phyloP scores from a whole-genome alignment of 2,113 vertebrate species.

The Scortum barcoo region DNA sequence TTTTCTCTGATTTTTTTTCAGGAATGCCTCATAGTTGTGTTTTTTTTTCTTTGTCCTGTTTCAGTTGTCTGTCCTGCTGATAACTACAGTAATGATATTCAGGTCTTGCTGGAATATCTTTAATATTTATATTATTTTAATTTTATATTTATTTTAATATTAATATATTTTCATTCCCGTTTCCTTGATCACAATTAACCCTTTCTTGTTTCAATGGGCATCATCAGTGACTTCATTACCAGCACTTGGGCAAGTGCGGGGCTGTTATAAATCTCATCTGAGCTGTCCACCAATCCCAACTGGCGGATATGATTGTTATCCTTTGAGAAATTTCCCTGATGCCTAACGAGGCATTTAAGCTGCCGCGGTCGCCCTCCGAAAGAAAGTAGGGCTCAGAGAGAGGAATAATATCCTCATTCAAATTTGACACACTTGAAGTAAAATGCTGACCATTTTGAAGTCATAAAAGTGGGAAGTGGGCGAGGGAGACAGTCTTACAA shows the following conservation, averaged over 20 bases:
- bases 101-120: slow-evolving; percentile 11
- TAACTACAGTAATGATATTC: not conserved
- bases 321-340: slow-evolving; percentile 70
- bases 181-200: slow-evolving; percentile 61
- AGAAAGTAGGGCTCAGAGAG: slow-evolving; percentile 69
- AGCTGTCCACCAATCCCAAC: slow-evolving; percentile 62
- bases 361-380: slow-evolving; percentile 57
- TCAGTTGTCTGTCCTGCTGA: not conserved
- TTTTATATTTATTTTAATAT: no score
- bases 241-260: slow-evolving; percentile 47
- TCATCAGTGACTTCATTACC: slow-evolving; percentile 68
- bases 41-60: not conserved
- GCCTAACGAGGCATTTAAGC: slow-evolving; percentile 80
- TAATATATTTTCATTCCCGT: slow-evolving; percentile 33
- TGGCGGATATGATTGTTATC: slow-evolving; percentile 67
- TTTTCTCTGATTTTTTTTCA: no score
- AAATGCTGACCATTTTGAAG: slow-evolving; percentile 81
- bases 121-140: no score
- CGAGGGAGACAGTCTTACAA: slow-evolving; percentile 63
- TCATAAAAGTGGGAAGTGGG: slow-evolving; percentile 68
- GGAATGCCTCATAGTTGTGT: not conserved
- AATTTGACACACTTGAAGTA: slow-evolving; percentile 79
- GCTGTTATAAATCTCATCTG: slow-evolving; percentile 63
- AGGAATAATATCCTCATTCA: slow-evolving; percentile 79
- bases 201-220: slow-evolving; percentile 48